Evolutionary conservation across 2,113 vertebrate species (phyloP), one percentile per base, ranked within the genome.

Genomic region (Mugil cephalus): DNA sequence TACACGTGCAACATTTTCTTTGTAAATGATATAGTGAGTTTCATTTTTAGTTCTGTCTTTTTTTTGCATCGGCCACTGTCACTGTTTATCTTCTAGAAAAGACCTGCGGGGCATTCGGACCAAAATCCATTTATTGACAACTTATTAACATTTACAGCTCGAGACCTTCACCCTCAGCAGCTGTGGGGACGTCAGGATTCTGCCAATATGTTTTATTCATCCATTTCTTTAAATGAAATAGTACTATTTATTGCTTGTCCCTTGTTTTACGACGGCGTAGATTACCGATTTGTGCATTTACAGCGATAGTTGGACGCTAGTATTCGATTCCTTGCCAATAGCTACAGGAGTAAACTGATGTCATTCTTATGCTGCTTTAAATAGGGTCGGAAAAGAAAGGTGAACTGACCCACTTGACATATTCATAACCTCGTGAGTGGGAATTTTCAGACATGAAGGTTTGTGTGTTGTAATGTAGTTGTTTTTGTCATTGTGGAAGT

Each of bases 61-160:
- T 11, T 55, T 17, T 6, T 63, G 39, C 9, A 15, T 1, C 6
- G 30, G 53, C 40, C 62, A 53, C 17, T 55, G 50, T 14, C 36
- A 69, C 47, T 43, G 55, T 42, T 69, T 48, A 72, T 38, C 13
- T 43, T 35, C 43, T 70, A 18, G 21, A 69, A 53, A 74, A 65
- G 17, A 67, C 13, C 66, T 54, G 8, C 70, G 43, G 13, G 55
- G 18, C 55, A n/a, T 63, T 39, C 18, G 4, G 15, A 71, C 9
- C 30, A 4, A 46, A 72, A 84, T 80, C 71, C 51, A 84, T 69
- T 47, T 53, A 79, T 67, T n/a, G 74, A 75, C 51, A 59, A 24
- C 43, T 39, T 74, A 74, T 74, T 52, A 70, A 70, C 70, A 55
- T 85, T 55, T 68, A 68, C 14, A 48, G 15, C 74, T 70, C 51